Evolutionary conservation across 1,140 invertebrate species (phyloP).

Genomic region (Cyclina sinensis): DNA sequence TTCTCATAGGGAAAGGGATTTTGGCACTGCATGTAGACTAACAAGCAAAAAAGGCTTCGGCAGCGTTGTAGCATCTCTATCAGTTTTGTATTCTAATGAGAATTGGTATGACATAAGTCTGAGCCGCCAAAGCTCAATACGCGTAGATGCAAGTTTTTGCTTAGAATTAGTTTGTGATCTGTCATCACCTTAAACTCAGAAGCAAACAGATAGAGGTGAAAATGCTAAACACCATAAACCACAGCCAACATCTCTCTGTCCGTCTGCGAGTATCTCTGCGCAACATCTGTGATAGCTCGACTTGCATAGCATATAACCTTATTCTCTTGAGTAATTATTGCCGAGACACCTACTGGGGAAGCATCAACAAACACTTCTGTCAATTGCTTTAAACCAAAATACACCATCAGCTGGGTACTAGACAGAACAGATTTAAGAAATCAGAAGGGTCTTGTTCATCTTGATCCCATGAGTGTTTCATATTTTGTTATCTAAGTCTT

Average conservation of each 20-base stretch:
- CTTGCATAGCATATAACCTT: neutral
- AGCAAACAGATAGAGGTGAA: conserved; percentile 51
- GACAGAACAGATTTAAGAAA: conserved; percentile 16
- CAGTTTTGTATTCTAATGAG: conserved; percentile 57
- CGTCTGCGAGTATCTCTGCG: conserved; percentile 66
- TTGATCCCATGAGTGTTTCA: neutral
- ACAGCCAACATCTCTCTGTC: conserved; percentile 38
- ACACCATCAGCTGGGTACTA: conserved; percentile 11
- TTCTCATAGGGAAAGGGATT: conserved; percentile 54
- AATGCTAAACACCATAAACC: conserved; percentile 42
- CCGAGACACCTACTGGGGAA: conserved; percentile 14
- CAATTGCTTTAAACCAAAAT: neutral
- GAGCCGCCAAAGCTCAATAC: conserved; percentile 70
- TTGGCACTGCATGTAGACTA: conserved; percentile 38
- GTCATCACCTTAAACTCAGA: conserved; percentile 57
- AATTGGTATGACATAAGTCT: conserved; percentile 63
- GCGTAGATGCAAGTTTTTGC: conserved; percentile 51
- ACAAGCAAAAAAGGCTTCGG: conserved; percentile 68
- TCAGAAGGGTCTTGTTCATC: conserved; percentile 40
- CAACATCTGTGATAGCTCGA: conserved; percentile 44
- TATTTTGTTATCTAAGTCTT: too few species aligned
- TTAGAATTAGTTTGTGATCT: conserved; percentile 67
- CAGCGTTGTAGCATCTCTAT: conserved; percentile 60
- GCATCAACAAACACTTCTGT: conserved; percentile 39
- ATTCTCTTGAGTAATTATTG: conserved; percentile 14